These are phyloP conservation scores for Nymphalis urticae DNA, from an alignment of 2,888 invertebrate species.

Conservation along the genomic window DNA sequence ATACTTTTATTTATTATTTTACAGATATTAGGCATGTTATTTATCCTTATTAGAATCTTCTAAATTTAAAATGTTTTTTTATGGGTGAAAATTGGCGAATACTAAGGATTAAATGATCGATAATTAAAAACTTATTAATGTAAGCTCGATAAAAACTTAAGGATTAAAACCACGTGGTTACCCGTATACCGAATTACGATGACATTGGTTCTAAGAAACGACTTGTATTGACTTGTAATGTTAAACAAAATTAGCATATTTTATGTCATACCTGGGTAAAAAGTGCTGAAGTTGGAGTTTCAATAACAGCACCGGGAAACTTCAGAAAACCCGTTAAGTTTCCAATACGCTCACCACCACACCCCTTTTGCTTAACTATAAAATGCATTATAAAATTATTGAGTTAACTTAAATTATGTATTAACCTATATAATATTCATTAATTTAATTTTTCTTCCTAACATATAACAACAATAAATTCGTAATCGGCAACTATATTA, in stretches of 20 bases:
- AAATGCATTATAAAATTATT: constrained; percentile 85
- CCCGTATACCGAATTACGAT: background rate
- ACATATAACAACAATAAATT: too few relatives aligned
- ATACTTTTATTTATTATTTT: background rate
- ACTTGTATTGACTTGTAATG: background rate
- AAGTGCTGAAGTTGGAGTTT: constrained; percentile 88
- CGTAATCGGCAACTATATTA: too few relatives aligned
- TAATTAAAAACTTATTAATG: background rate
- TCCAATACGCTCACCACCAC: constrained; percentile 85
- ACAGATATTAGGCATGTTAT: too few relatives aligned
- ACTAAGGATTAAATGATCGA: background rate
- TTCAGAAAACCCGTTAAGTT: constrained; percentile 81
- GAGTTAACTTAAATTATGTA: background rate
- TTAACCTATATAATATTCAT: background rate
- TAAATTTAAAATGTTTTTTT: too few relatives aligned
- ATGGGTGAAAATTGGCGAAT: too few relatives aligned
- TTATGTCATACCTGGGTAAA: constrained; percentile 84
- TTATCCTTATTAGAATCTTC: background rate
- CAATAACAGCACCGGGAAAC: constrained; percentile 78
- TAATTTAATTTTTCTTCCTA: too few relatives aligned
- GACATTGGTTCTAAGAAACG: background rate
- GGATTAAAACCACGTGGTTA: background rate
- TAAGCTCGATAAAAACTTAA: background rate
- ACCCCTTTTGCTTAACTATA: constrained; percentile 80
- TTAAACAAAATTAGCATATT: background rate